phyloP scores from a whole-genome alignment of 2,888 invertebrate genomes.

The Girardia tigrina region DNA sequence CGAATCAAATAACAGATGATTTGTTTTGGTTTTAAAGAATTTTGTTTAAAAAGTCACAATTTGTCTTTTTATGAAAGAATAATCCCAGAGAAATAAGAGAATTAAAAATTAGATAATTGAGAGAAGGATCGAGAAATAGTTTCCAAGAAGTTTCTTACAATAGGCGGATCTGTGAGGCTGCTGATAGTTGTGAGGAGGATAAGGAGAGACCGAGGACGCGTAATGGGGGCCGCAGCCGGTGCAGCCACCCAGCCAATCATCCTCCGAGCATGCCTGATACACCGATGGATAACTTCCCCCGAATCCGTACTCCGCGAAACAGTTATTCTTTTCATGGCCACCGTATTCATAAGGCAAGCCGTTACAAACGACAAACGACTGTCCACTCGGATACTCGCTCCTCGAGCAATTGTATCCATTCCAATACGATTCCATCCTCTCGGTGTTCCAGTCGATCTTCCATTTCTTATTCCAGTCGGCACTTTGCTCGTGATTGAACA shows the following conservation, averaged over 20 bases:
- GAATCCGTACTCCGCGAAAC: not conserved
- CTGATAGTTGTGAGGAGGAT: not conserved
- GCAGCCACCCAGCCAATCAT: not conserved
- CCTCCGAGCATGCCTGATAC: not conserved
- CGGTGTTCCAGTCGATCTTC: not conserved
- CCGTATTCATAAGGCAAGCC: not conserved
- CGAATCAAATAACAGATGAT: not conserved
- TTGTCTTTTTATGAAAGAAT: too few relatives aligned
- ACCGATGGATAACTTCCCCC: not conserved
- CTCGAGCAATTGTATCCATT: not conserved
- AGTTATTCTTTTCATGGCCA: not conserved
- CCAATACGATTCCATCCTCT: not conserved
- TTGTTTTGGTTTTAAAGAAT: too few relatives aligned
- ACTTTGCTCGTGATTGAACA: not conserved
- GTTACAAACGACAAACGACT: not conserved
- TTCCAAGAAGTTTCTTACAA: not conserved
- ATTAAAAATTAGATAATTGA: not conserved
- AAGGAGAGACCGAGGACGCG: not conserved
- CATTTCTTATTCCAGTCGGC: not conserved
- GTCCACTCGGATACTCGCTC: not conserved
- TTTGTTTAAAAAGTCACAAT: too few relatives aligned
- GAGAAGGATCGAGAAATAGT: not conserved
- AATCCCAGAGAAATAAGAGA: not conserved
- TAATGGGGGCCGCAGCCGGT: not conserved
- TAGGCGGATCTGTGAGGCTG: not conserved